Base-by-base conservation (phyloP, 2,113 vertebrate species). In the Cinclus cinclus region DNA sequence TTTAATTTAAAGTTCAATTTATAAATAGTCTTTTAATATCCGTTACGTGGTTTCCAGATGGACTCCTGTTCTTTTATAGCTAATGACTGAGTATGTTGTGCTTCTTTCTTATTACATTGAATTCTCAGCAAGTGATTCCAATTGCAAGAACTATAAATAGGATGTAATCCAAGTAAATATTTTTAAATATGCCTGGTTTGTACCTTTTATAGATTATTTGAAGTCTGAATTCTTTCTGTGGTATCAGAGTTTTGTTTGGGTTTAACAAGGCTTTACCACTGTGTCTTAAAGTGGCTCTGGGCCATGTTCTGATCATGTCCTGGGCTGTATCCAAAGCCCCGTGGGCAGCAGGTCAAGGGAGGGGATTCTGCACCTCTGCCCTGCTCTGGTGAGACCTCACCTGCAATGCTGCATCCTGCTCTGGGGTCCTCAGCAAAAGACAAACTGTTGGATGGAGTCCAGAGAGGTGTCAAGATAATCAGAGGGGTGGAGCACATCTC, bases 21-120 rank as follows among this genome's bases (percentile, higher is more conserved):
- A 94, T 87, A 95, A 95, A 95, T 81, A 85, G 81, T 33, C 83
- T 90, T 95, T 96, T 96, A 95, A 94, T 96, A 95, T 95, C 76
- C 96, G 67, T 83, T 94, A 95, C 91, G 95, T 95, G 75, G 82
- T 87, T 97, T 95, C 97, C 97, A 98, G 97, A 98, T 97, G 96
- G 91, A 70, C 83, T 97, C 62, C 84, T 93, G 89, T 83, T 96
- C 86, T 96, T 97, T 94, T 95, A 81, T 96, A 96, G 89, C 82
- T 94, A 91, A 89, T 31, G 78, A 90, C 50, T 15, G 5, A 63
- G 42, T n/a, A 41, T 87, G 65, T 93, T 96, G 86, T 96, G 86
- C 82, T 87, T 65, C 81, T 96, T 96, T 96, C 94, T 89, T 93
- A 92, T 90, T 94, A 90, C 0, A 8, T 18, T 93, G 75, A 84